Evolutionary conservation across 2,113 vertebrate species (phyloP).

Genomic region (Vanacampus margaritifer): DNA sequence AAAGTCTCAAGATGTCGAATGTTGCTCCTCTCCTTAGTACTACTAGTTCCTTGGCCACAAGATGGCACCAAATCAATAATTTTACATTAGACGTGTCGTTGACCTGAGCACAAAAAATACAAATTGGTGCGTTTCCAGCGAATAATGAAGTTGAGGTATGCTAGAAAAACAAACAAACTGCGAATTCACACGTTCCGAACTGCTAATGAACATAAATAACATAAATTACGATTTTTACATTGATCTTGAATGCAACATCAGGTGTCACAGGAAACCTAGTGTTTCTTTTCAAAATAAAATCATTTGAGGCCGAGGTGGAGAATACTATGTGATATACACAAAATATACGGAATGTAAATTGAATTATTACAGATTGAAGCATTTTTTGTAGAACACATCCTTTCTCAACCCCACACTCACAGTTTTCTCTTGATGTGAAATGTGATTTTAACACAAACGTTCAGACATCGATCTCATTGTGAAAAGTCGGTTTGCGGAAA

Average conservation of each 20-base stretch:
- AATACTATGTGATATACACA: background rate
- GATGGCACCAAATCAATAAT: too few relatives aligned
- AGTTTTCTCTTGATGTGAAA: background rate
- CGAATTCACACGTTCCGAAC: too few relatives aligned
- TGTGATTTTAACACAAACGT: background rate
- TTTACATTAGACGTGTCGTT: too few relatives aligned
- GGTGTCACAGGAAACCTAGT: background rate
- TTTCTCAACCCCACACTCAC: background rate
- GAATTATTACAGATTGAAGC: background rate
- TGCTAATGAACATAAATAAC: background rate
- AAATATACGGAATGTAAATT: background rate
- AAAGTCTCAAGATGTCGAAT: too few relatives aligned
- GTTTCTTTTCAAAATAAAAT: background rate
- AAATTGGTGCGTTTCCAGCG: too few relatives aligned
- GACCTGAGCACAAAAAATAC: too few relatives aligned
- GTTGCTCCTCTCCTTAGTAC: too few relatives aligned
- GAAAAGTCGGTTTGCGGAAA: slow-evolving; percentile 21
- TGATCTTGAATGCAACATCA: background rate
- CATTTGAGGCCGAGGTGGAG: fast-evolving
- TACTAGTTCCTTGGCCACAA: too few relatives aligned
- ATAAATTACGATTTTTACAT: background rate
- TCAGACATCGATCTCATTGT: slow-evolving; percentile 4
- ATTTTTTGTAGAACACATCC: background rate
- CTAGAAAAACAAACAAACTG: too few relatives aligned
- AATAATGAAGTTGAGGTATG: too few relatives aligned